A percentile compares a stretch with the other conserved stretches of the same genome.
These are phyloP conservation scores for Mustela lutreola DNA, from an alignment of 2,113 vertebrate species.

Conservation along the genomic window DNA sequence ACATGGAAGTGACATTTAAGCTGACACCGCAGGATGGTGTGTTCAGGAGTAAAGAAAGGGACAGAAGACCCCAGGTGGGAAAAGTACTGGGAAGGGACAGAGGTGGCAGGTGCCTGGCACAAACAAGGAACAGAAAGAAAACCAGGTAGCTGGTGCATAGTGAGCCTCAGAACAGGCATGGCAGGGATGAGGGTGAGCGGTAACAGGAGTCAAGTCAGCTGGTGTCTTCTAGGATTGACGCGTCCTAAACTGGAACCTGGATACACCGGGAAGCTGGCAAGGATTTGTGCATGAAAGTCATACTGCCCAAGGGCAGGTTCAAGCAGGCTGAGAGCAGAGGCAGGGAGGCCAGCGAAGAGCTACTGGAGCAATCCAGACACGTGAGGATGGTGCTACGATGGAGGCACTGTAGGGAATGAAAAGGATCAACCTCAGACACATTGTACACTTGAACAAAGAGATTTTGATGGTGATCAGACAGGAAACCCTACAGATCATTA, in stretches of 20 bases:
- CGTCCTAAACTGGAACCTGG: background rate
- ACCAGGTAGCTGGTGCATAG: background rate
- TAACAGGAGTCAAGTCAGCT: background rate
- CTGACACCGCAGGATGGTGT: background rate
- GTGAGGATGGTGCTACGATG: rapidly evolving
- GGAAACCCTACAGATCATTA: background rate
- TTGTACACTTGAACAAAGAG: background rate
- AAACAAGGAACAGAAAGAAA: background rate
- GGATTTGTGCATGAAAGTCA: background rate
- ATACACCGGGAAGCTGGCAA: background rate
- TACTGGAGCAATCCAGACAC: background rate
- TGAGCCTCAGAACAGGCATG: background rate
- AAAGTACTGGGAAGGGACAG: background rate
- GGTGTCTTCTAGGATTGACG: background rate
- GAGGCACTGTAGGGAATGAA: background rate
- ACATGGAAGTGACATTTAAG: background rate
- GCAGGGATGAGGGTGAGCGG: background rate
- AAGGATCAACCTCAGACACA: background rate
- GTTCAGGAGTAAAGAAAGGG: background rate
- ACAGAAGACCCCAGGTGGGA: background rate
- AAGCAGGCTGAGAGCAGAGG: background rate
- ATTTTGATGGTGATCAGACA: background rate
- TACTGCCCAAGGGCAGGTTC: background rate
- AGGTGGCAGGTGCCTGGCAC: background rate
- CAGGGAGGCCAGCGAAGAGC: background rate